Conservation (phyloP, 2,888 invertebrate genomes). For the Conus canariensis region DNA sequence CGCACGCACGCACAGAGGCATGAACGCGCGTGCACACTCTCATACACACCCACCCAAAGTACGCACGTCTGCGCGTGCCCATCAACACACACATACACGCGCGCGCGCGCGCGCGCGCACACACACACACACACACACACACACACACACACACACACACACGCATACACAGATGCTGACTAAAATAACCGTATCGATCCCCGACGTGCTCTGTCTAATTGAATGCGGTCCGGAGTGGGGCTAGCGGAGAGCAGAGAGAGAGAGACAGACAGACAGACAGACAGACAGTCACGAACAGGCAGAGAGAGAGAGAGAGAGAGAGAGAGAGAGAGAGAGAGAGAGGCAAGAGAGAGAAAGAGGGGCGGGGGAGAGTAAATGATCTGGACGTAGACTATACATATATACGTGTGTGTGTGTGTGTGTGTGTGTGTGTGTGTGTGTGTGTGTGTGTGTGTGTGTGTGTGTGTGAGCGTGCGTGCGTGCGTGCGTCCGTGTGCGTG, state of each 20-base stretch:
- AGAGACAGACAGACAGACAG: not conserved
- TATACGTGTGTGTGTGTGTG: too few relatives aligned
- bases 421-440: too few relatives aligned
- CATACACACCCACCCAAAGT: not conserved
- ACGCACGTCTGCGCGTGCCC: not conserved
- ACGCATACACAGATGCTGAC: conserved; percentile 1
- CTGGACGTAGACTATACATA: too few relatives aligned
- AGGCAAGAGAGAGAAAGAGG: too few relatives aligned
- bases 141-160: not conserved
- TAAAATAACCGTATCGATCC: not conserved
- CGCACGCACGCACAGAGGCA: not conserved
- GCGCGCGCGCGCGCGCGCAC: not conserved
- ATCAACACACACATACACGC: not conserved
- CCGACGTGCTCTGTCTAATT: conserved; percentile 2
- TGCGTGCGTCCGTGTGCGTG: too few relatives aligned
- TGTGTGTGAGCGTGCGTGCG: too few relatives aligned
- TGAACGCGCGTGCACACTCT: not conserved
- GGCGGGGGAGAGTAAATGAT: too few relatives aligned
- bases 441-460: too few relatives aligned
- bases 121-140: not conserved
- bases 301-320: too few relatives aligned
- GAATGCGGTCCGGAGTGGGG: not conserved
- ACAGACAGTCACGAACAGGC: too few relatives aligned
- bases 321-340: too few relatives aligned
- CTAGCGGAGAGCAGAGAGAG: not conserved